Base-by-base conservation (phyloP, 2,113 vertebrate species). In the Henicopernis longicauda region DNA sequence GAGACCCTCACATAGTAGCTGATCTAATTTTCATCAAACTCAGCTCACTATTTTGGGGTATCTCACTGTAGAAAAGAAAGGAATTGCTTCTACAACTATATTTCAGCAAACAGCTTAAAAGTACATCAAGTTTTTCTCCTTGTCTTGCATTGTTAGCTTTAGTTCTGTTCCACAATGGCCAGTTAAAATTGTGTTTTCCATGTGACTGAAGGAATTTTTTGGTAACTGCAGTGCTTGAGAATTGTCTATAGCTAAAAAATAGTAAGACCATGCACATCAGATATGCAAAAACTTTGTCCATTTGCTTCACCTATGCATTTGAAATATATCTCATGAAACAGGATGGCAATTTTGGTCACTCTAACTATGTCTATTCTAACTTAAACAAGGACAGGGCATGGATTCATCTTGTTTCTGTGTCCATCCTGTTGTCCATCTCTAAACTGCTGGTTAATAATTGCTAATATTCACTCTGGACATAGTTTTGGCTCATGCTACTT, bases 1-100 rank as follows among this genome's bases (percentile, higher is more conserved):
- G 92, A 95, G 44, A 77, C 45, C 19, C 42, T 85, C 54, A 82
- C 84, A 88, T 95, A 94, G 96, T 94, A 97, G 91, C 92, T 90
- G 74, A 86, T 93, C 69, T 91, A 83, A 89, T 95, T 95, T 97
- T 95, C 84, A 61, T 96, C 34, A 49, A 65, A 47, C 16, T n/a
- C 49, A 63, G 77, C 31, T 93, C 66, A 52, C 57, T 76, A 20
- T 89, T 94, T 91, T 31, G 18, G 50, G 58, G 32, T 16, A 89
- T 67, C 44, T 89, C n/a, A 76, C 19, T 76, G 36, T 49, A 85
- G 65, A 82, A 96, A 86, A 45, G 52, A 85, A 93, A 83, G 19
- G 47, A 79, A 72, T 79, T 65, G 19, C 32, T 91, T 92, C 45
- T 63, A 58, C 31, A 45, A 74, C 19, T 54, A 7, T 70, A 63